Percentiles rank a stretch among this genome's conserved stretches.
Evolutionary conservation across 2,113 vertebrate species (phyloP).

Genomic region (Tachysurus fulvidraco): DNA sequence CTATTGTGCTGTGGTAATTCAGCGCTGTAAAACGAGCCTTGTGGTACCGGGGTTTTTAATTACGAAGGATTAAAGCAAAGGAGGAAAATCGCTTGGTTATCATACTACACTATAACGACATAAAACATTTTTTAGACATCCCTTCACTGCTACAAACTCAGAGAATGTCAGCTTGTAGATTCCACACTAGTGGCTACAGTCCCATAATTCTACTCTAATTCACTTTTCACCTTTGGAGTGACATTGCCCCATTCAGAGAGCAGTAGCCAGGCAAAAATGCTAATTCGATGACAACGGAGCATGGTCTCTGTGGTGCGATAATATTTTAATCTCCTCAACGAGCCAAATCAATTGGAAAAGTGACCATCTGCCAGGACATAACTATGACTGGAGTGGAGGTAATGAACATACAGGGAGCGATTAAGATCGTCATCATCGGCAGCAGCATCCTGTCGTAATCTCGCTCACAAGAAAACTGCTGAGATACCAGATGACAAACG

Average conservation of each 20-base stretch:
- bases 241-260: constrained; percentile 75
- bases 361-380: constrained; percentile 83
- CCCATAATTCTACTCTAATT: constrained; percentile 73
- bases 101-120: constrained; percentile 6
- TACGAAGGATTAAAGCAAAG: constrained; percentile 41
- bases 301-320: constrained; percentile 78
- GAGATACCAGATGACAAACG: constrained; percentile 52
- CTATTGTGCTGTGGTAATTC: constrained; percentile 45
- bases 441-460: constrained; percentile 53
- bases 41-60: constrained; percentile 52
- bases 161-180: background rate
- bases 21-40: constrained; percentile 33
- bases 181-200: constrained; percentile 48
- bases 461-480: constrained; percentile 51
- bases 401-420: constrained; percentile 75
- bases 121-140: constrained; percentile 12
- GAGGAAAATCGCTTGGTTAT: constrained; percentile 16
- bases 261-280: constrained; percentile 68
- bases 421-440: constrained; percentile 68
- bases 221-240: constrained; percentile 78
- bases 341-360: constrained; percentile 86
- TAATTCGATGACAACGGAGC: constrained; percentile 76
- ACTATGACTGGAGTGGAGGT: constrained; percentile 76
- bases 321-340: constrained; percentile 83
- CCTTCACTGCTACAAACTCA: background rate